Conservation (phyloP, 2,888 invertebrate genomes). For the Acheta domesticus region DNA sequence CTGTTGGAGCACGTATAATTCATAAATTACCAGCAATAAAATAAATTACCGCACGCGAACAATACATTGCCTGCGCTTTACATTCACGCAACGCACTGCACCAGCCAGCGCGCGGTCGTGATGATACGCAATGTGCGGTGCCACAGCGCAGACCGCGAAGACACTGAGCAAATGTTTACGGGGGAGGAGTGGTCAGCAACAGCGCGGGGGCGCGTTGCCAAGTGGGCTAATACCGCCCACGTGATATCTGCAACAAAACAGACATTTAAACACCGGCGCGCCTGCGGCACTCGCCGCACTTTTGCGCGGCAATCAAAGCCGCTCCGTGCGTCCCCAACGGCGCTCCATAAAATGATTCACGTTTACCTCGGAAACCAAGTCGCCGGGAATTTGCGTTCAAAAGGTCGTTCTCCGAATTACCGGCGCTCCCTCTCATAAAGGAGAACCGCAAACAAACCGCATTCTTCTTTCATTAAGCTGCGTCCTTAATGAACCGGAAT, state of each 20-base stretch:
- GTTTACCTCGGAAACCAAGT: too few species aligned
- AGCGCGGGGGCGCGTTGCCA: background rate
- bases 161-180: background rate
- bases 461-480: slow-evolving; percentile 18
- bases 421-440: slow-evolving; percentile 4
- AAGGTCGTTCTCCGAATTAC: background rate
- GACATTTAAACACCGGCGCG: background rate
- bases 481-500: slow-evolving; percentile 8
- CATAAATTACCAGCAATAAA: too few species aligned
- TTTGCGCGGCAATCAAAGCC: too few species aligned
- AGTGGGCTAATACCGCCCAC: background rate
- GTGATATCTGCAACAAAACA: background rate
- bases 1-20: too few species aligned
- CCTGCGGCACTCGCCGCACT: too few species aligned
- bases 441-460: slow-evolving; percentile 6
- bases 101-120: too few species aligned
- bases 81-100: too few species aligned
- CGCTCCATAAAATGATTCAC: too few species aligned
- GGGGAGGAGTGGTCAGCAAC: background rate
- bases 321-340: too few species aligned
- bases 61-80: too few species aligned
- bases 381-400: background rate
- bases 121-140: too few species aligned
- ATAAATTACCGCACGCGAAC: too few species aligned
- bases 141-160: background rate